A percentile compares a stretch with the other conserved stretches of the same genome.
These are phyloP conservation scores for Ursus arctos DNA, from an alignment of 2,113 vertebrate species.

Conservation along the genomic window DNA sequence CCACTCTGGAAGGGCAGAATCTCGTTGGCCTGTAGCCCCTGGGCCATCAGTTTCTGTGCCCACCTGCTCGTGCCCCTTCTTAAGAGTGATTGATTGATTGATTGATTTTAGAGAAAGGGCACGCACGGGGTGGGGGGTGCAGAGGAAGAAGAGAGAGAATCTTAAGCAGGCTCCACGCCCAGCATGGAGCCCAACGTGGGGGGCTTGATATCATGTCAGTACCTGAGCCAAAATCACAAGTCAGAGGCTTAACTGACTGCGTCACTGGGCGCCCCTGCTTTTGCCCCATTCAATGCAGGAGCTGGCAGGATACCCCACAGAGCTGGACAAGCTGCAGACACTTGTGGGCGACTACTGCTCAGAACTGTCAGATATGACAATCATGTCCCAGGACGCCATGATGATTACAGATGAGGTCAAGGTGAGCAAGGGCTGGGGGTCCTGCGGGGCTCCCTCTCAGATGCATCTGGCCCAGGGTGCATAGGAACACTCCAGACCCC, in stretches of 20 bases:
- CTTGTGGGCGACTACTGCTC: constrained; percentile 47
- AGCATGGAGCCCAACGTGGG: not conserved
- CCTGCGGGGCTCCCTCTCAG: not conserved
- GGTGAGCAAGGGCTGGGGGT: constrained; percentile 63
- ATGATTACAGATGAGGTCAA: constrained; percentile 79
- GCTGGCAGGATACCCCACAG: constrained; percentile 43
- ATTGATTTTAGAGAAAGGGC: not conserved
- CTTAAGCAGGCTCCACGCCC: not conserved
- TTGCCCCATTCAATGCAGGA: constrained; percentile 33
- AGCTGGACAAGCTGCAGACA: constrained; percentile 76
- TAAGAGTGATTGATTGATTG: not conserved
- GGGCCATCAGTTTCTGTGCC: not conserved
- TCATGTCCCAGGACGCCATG: constrained; percentile 66
- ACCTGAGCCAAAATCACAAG: not conserved
- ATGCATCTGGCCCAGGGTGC: not conserved
- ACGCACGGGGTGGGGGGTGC: rapidly evolving
- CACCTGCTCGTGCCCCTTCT: not conserved
- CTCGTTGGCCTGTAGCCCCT: rapidly evolving
- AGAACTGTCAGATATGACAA: constrained; percentile 66
- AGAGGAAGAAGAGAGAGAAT: not conserved
- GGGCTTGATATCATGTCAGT: not conserved
- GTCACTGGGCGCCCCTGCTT: not conserved
- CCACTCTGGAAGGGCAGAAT: not conserved
- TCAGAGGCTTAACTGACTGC: not conserved
- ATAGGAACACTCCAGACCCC: not conserved